These are phyloP conservation scores for Syngnathus acus DNA, from an alignment of 2,797 vertebrate species.

Conservation along the genomic window DNA sequence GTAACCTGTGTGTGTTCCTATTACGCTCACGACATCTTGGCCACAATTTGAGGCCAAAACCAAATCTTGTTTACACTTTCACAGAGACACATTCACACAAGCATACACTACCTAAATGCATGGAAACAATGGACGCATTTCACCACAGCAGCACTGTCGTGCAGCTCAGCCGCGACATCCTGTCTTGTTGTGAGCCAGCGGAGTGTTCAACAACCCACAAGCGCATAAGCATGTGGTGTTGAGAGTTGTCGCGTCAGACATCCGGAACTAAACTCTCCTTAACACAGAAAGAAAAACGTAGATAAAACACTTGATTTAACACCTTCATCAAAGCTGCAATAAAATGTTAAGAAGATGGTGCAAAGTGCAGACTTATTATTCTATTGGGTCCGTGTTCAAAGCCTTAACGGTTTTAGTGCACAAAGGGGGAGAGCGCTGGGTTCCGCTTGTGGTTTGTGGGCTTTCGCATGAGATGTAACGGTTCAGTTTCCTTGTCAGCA, in stretches of 20 bases:
- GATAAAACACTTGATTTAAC: constrained; percentile 28
- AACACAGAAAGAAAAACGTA: constrained; percentile 13
- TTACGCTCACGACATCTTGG: constrained; percentile 43
- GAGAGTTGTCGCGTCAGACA: constrained; percentile 55
- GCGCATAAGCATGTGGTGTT: constrained; percentile 41
- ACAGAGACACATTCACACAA: constrained; percentile 19
- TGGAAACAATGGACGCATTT: constrained; percentile 61
- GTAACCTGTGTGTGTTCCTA: constrained; percentile 45
- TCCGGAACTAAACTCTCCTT: constrained; percentile 46
- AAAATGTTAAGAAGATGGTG: constrained; percentile 15
- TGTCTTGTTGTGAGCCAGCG: constrained; percentile 54
- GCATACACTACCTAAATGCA: constrained; percentile 38
- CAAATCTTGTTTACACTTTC: constrained; percentile 58
- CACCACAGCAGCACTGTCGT: constrained; percentile 54
- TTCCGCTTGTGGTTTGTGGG: constrained; percentile 74
- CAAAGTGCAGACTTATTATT: constrained; percentile 29
- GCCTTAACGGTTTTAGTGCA: constrained; percentile 44
- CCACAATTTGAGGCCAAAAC: constrained; percentile 54
- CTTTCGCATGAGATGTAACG: constrained; percentile 66
- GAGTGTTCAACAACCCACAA: constrained; percentile 58
- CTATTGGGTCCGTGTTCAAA: constrained; percentile 31
- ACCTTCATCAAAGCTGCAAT: constrained; percentile 21
- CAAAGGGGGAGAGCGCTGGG: constrained; percentile 31
- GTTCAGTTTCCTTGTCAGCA: constrained; percentile 73
- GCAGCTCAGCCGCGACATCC: constrained; percentile 57